Percentiles rank a stretch among this genome's conserved stretches.
Conservation (phyloP, 1,140 invertebrate species). For the Zaprionus nigranus region DNA sequence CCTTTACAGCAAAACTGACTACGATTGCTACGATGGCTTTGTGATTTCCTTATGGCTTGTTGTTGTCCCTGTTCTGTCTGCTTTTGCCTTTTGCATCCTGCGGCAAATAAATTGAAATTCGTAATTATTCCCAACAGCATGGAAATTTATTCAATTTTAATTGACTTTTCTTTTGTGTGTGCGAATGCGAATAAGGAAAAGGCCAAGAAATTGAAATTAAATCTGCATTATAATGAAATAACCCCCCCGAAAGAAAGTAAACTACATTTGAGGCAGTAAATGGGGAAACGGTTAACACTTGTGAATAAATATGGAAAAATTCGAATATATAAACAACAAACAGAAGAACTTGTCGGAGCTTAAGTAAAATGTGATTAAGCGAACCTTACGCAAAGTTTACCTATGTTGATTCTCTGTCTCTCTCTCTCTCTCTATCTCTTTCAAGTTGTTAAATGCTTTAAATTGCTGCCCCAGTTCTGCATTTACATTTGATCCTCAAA, state of each 20-base stretch:
- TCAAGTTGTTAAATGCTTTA: slow-evolving; percentile 64
- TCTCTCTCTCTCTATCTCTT: neutral
- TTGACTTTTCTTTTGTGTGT: slow-evolving; percentile 79
- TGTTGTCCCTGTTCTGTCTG: slow-evolving; percentile 35
- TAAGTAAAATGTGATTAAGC: neutral
- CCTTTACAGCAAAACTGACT: slow-evolving; percentile 41
- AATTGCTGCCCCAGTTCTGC: slow-evolving; percentile 59
- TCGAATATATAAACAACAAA: neutral
- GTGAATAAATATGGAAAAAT: neutral
- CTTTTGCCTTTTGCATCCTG: slow-evolving; percentile 72
- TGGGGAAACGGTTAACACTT: neutral
- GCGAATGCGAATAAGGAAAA: slow-evolving; percentile 53
- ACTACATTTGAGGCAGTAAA: neutral
- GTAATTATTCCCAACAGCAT: slow-evolving; percentile 81
- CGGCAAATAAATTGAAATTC: slow-evolving; percentile 83
- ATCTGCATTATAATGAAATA: slow-evolving; percentile 77
- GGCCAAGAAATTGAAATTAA: slow-evolving; percentile 71
- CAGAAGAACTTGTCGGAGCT: neutral
- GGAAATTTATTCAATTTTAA: slow-evolving; percentile 82
- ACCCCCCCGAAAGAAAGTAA: slow-evolving; percentile 40
- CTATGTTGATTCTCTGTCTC: neutral
- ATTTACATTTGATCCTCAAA: slow-evolving; percentile 49
- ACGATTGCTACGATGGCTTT: slow-evolving; percentile 47
- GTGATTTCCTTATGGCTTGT: slow-evolving; percentile 48
- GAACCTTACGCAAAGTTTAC: neutral